These are phyloP conservation scores for Pangasius mekongensis DNA, from an alignment of 2,797 vertebrate genomes.

Conservation along the genomic window DNA sequence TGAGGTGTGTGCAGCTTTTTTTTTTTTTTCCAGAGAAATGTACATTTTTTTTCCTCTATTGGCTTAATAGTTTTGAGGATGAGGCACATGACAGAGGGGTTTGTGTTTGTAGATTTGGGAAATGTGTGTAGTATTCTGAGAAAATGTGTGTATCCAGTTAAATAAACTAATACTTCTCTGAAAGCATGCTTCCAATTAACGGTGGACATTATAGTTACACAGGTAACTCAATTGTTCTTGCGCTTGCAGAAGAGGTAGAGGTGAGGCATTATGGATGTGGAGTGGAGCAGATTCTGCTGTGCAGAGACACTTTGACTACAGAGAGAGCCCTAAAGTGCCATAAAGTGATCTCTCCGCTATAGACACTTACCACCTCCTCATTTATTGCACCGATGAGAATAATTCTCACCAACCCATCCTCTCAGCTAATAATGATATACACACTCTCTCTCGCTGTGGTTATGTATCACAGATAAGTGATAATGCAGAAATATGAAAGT, in stretches of 20 bases:
- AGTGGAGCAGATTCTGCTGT: constrained; percentile 3
- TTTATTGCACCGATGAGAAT: constrained; percentile 29
- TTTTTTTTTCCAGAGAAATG: background rate
- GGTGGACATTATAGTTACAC: background rate
- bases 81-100: background rate
- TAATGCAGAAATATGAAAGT: too few species aligned
- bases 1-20: background rate
- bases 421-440: constrained; percentile 40
- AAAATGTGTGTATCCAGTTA: background rate
- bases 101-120: background rate
- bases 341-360: constrained; percentile 38
- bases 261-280: constrained; percentile 26
- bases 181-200: constrained; percentile 1
- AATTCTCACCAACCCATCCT: constrained; percentile 28
- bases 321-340: constrained; percentile 37
- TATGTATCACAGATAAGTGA: too few species aligned
- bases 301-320: constrained; percentile 23
- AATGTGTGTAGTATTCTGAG: background rate
- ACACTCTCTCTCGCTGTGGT: too few species aligned
- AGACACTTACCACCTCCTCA: constrained; percentile 35
- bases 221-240: background rate
- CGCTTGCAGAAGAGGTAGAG: background rate
- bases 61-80: background rate
- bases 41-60: background rate
- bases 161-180: background rate